Evolutionary conservation across 2,797 vertebrate genomes (phyloP).

Genomic region (Furcifer pardalis): DNA sequence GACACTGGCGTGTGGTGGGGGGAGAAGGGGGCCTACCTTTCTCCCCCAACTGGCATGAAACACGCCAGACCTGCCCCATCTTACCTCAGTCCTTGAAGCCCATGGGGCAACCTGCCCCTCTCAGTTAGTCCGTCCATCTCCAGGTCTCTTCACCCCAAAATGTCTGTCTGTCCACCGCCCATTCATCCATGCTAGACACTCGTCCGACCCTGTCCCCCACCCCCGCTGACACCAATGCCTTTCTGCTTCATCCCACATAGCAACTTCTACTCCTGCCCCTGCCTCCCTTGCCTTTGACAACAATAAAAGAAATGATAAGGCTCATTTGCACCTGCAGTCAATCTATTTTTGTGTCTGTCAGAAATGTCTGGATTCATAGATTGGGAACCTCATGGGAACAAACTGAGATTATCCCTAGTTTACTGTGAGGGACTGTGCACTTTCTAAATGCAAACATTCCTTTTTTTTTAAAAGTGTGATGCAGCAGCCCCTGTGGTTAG

Average conservation of each 20-base stretch:
- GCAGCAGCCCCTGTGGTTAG: too few relatives aligned
- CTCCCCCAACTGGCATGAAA: conserved; percentile 55
- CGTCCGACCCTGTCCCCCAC: not conserved
- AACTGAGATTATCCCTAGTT: not conserved
- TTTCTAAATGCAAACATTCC: not conserved
- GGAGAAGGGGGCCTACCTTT: conserved; percentile 21
- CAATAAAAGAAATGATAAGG: conserved; percentile 43
- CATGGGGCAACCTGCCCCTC: not conserved
- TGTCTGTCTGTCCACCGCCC: conserved; percentile 19
- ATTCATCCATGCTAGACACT: conserved; percentile 21
- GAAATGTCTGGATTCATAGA: not conserved
- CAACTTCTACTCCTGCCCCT: conserved; percentile 13
- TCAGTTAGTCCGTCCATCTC: not conserved
- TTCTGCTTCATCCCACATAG: conserved; percentile 37
- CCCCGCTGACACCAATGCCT: conserved; percentile 35
- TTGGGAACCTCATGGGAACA: not conserved
- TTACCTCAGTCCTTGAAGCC: conserved; percentile 42
- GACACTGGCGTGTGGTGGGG: not conserved
- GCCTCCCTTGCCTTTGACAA: conserved; percentile 5
- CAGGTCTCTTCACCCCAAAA: conserved; percentile 11
- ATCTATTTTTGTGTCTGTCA: conserved; percentile 12
- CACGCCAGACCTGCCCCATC: conserved; percentile 50
- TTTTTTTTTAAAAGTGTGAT: not conserved
- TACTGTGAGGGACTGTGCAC: not conserved
- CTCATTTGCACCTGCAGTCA: conserved; percentile 4